These are phyloP conservation scores for Eupeodes corollae DNA, from an alignment of 1,140 invertebrate species.

Conservation along the genomic window DNA sequence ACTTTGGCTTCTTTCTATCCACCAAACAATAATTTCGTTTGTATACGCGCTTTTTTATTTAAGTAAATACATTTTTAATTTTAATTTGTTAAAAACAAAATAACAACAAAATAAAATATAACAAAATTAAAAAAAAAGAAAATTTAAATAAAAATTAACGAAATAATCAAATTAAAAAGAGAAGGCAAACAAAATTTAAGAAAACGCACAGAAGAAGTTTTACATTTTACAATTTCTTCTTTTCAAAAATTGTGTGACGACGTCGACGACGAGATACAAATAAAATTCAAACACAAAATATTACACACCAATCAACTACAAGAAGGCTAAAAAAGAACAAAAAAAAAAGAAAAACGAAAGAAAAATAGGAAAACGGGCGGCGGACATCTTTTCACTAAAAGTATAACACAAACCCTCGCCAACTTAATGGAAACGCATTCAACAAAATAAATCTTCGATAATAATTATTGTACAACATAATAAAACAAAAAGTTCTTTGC, in stretches of 20 bases:
- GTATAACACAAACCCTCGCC: too few species aligned
- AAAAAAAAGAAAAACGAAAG: too few species aligned
- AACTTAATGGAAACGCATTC: too few species aligned
- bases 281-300: slow-evolving; percentile 1
- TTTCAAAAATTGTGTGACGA: neutral
- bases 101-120: slow-evolving; percentile 1
- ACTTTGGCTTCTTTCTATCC: slow-evolving; percentile 38
- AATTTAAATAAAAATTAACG: slow-evolving; percentile 1
- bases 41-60: too few species aligned
- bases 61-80: too few species aligned
- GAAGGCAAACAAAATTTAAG: neutral
- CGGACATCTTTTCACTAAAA: too few species aligned
- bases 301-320: neutral
- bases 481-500: too few species aligned
- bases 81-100: neutral
- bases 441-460: too few species aligned
- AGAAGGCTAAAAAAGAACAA: too few species aligned
- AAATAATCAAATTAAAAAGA: neutral
- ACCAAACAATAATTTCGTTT: slow-evolving; percentile 9
- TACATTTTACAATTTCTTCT: too few species aligned
- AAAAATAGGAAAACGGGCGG: too few species aligned
- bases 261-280: neutral
- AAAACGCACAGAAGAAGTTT: neutral
- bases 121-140: neutral
- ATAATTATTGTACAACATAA: too few species aligned